These are phyloP conservation scores for Lepidochrysops patricia DNA, from an alignment of 2,888 invertebrate species.

Conservation along the genomic window DNA sequence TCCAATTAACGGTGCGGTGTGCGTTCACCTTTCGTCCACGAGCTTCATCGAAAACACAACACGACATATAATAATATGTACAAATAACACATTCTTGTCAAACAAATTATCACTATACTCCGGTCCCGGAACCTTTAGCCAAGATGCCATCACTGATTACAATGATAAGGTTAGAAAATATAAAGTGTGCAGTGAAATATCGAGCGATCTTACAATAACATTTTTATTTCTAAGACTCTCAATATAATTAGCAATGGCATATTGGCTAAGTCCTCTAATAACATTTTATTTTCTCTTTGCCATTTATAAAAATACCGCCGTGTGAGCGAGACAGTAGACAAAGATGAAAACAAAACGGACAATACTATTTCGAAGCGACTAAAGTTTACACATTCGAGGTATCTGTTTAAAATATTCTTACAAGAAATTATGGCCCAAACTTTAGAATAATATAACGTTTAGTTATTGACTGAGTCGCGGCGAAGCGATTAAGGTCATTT, in stretches of 20 bases:
- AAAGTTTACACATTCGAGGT: not conserved
- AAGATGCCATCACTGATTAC: too few relatives aligned
- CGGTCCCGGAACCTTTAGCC: too few relatives aligned
- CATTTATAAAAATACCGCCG: not conserved
- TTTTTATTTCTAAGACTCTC: too few relatives aligned
- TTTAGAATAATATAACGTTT: not conserved
- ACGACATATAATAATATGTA: not conserved
- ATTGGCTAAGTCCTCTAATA: too few relatives aligned
- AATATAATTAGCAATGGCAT: too few relatives aligned
- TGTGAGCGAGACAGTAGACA: not conserved
- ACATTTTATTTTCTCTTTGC: not conserved
- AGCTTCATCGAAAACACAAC: not conserved
- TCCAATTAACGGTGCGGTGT: too few relatives aligned
- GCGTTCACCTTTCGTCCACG: too few relatives aligned
- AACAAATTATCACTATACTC: conserved; percentile 3
- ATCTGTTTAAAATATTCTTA: not conserved
- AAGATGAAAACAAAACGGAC: not conserved
- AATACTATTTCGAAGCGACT: not conserved
- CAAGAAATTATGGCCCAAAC: not conserved
- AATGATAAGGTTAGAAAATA: too few relatives aligned
- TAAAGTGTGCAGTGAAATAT: too few relatives aligned
- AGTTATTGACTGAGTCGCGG: not conserved
- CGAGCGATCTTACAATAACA: too few relatives aligned
- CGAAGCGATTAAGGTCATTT: too few relatives aligned
- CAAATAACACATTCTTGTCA: conserved; percentile 9